Base-by-base conservation (phyloP, 2,113 vertebrate species). In the Ailurus styani region DNA sequence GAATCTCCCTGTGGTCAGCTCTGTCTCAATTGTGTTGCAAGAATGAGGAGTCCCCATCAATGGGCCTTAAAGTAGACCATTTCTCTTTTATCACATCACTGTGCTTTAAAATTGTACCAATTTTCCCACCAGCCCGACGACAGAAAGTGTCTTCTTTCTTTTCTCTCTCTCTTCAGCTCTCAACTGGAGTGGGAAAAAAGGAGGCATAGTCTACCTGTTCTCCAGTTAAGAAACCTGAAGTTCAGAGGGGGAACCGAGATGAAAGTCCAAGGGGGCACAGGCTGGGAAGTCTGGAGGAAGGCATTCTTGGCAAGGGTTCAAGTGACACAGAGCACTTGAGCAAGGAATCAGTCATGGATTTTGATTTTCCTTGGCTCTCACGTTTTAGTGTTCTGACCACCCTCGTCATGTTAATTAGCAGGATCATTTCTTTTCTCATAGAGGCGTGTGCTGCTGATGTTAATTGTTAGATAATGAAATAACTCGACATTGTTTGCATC, bases 381-480 rank as follows among this genome's bases (percentile, higher is more conserved):
- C 5, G 29, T 23, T 79, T 70, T 84, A 10, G 5, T 70, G 27
- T 93, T 77, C 77, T 64, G 20, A 68, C 6, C 37, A 45, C 34
- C 68, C 66, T 60, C 29, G 20, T 84, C 87, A 31, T 18, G 18
- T 84, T 90, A 91, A 90, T 96, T 79, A 87, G 42, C 42, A n/a
- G 54, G n/a, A 72, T 79, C 17, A 13, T 47, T 96, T 83, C 42
- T 75, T 90, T 77, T 40, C 85, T 87, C 66, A 64, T 81, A 93
- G 47, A 37, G 37, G 42, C 0, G 7, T 91, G 62, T 57, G 50
- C 64, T 96, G 57, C 66, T 78, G 64, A 64, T 91, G 83, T 45
- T 75, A 86, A 85, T 78, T 93, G 66, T 91, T 81, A 92, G 47
- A 78, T 97, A 50, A 92, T 90, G 81, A 93, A 95, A 66, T 95